Conservation (phyloP, 2,888 invertebrate genomes). For the Rhagophthalmus giganteus region DNA sequence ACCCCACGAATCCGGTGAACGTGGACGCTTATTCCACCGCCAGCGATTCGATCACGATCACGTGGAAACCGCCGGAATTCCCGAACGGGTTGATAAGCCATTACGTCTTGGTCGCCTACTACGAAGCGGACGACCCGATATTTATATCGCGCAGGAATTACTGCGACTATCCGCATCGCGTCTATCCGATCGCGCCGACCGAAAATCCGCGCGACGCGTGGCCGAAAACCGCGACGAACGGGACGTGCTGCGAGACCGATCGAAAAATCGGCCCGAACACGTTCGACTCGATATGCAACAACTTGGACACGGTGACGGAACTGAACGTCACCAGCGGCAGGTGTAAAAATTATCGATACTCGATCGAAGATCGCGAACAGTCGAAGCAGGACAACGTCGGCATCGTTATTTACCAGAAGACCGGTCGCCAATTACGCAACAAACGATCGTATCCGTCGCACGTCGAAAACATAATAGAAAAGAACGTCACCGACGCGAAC, state of each 20-base stretch:
- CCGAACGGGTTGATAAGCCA: constrained; percentile 48
- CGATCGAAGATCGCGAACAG: neutral
- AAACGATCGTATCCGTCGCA: constrained; percentile 2
- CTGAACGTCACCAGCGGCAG: neutral
- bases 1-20: constrained; percentile 55
- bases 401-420: neutral
- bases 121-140: constrained; percentile 38
- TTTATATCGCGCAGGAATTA: constrained; percentile 58
- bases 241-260: constrained; percentile 29
- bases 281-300: constrained; percentile 9
- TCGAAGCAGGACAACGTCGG: neutral
- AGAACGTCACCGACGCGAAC: constrained; percentile 13
- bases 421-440: neutral
- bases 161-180: constrained; percentile 53
- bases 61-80: constrained; percentile 62
- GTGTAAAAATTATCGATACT: constrained; percentile 26
- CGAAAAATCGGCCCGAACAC: neutral
- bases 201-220: constrained; percentile 6
- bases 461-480: constrained; percentile 2
- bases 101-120: constrained; percentile 50
- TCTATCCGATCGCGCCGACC: neutral
- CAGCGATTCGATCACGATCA: constrained; percentile 53
- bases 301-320: neutral
- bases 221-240: constrained; percentile 4
- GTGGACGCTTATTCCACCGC: constrained; percentile 46